These are phyloP conservation scores for Tethea ocularis DNA, from an alignment of 2,888 invertebrate genomes.

Conservation along the genomic window DNA sequence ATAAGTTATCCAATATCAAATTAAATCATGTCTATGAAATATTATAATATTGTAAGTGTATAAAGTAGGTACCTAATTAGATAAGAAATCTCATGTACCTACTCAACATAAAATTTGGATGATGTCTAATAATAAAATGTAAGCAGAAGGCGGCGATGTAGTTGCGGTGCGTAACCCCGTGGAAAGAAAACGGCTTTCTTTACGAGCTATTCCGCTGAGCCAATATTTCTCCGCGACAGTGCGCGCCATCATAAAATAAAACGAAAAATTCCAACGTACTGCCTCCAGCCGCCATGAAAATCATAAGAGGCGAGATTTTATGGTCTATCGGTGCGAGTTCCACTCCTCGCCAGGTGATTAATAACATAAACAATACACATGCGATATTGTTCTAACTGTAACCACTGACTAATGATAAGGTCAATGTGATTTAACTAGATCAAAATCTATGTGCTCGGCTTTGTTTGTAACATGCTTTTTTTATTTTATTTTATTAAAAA, in stretches of 20 bases:
- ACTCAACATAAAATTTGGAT: constrained; percentile 46
- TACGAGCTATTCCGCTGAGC: constrained; percentile 83
- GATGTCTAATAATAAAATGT: constrained; percentile 65
- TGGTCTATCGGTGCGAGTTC: constrained; percentile 64
- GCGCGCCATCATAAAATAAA: constrained; percentile 83
- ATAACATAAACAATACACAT: constrained; percentile 54
- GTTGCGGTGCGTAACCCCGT: constrained; percentile 79
- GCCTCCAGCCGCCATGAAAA: constrained; percentile 76
- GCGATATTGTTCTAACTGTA: constrained; percentile 7
- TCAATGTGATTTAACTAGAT: constrained; percentile 4
- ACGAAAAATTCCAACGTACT: constrained; percentile 81
- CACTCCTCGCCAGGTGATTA: constrained; percentile 70
- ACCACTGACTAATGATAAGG: not conserved
- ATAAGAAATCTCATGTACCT: constrained; percentile 35
- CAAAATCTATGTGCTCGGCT: not conserved
- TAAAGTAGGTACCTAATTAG: constrained; percentile 31
- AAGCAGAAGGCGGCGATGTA: constrained; percentile 60
- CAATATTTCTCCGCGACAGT: constrained; percentile 84
- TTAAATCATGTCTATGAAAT: too few relatives aligned
- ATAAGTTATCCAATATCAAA: too few relatives aligned
- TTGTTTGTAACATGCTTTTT: too few relatives aligned
- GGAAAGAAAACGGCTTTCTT: constrained; percentile 80
- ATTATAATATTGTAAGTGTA: too few relatives aligned
- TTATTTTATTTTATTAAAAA: not conserved
- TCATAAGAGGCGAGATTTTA: constrained; percentile 81